Conservation (phyloP, 2,113 vertebrate genomes). For the Tor tambroides region DNA sequence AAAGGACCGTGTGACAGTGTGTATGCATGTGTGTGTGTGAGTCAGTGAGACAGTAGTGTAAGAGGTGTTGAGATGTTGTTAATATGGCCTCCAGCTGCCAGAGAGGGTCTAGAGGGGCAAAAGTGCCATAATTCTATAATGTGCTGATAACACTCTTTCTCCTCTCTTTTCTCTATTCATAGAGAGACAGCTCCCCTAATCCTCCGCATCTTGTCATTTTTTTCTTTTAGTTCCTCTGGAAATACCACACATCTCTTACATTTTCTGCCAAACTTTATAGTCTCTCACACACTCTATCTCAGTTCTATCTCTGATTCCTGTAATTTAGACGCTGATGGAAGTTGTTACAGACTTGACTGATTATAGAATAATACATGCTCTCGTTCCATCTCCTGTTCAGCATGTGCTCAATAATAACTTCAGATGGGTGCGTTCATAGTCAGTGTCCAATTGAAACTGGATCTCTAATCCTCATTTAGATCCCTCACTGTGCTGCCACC, state of each 20-base stretch:
- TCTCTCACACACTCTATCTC: conserved; percentile 17
- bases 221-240: conserved; percentile 38
- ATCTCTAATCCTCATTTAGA: conserved; percentile 18
- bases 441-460: conserved; percentile 9
- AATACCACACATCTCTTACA: conserved; percentile 39
- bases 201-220: conserved; percentile 23
- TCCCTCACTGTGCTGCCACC: background rate
- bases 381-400: background rate
- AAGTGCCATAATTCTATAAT: conserved; percentile 49
- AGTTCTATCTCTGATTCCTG: conserved; percentile 3
- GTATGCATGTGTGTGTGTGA: background rate
- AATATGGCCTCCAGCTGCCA: conserved; percentile 47
- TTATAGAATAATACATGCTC: conserved; percentile 38
- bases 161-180: conserved; percentile 35
- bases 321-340: conserved; percentile 42
- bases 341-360: conserved; percentile 44
- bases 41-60: background rate
- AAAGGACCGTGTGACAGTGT: background rate
- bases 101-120: conserved; percentile 45
- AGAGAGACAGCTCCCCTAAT: conserved; percentile 11
- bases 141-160: conserved; percentile 44
- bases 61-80: conserved; percentile 40
- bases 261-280: conserved; percentile 14
- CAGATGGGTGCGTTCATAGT: conserved; percentile 12
- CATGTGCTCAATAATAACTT: conserved; percentile 30